Evolutionary conservation across 1,140 invertebrate genomes (phyloP).

Genomic region (Phymastichus coffea): DNA sequence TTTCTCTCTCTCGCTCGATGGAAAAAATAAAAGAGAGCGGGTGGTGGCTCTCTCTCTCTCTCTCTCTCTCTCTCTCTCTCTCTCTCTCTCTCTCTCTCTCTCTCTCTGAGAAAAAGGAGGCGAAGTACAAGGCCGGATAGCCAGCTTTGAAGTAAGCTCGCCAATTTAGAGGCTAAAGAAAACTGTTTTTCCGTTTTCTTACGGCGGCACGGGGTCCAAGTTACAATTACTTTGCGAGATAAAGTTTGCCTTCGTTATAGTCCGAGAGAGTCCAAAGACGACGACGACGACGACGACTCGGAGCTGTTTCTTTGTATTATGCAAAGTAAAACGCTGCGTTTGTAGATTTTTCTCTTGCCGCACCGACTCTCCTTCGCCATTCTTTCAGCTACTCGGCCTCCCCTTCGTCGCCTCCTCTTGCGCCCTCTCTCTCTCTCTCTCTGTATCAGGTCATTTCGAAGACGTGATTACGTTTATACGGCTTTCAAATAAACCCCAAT

Average conservation of each 20-base stretch:
- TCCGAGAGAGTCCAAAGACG: not conserved
- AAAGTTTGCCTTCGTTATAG: constrained; percentile 42
- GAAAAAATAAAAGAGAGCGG: constrained; percentile 16
- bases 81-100: constrained; percentile 11
- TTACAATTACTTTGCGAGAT: constrained; percentile 40
- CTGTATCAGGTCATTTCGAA: too few species aligned
- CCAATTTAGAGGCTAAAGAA: constrained; percentile 40
- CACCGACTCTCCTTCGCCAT: too few species aligned
- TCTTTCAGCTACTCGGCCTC: not conserved
- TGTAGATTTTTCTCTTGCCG: constrained; percentile 14
- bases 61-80: constrained; percentile 20
- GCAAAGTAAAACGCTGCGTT: constrained; percentile 34
- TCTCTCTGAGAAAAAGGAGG: not conserved
- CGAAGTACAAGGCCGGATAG: constrained; percentile 35
- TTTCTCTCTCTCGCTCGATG: constrained; percentile 21
- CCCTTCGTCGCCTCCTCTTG: not conserved
- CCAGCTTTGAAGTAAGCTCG: constrained; percentile 42
- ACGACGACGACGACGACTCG: not conserved
- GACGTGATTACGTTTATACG: too few species aligned
- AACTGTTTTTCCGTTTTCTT: constrained; percentile 42
- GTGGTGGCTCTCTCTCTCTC: constrained; percentile 1
- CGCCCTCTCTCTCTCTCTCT: not conserved
- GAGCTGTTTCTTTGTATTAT: constrained; percentile 32
- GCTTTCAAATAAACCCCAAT: too few species aligned
- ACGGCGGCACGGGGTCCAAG: constrained; percentile 9